These are phyloP conservation scores for Prunella himalayana DNA, from an alignment of 2,113 vertebrate species.

Conservation along the genomic window DNA sequence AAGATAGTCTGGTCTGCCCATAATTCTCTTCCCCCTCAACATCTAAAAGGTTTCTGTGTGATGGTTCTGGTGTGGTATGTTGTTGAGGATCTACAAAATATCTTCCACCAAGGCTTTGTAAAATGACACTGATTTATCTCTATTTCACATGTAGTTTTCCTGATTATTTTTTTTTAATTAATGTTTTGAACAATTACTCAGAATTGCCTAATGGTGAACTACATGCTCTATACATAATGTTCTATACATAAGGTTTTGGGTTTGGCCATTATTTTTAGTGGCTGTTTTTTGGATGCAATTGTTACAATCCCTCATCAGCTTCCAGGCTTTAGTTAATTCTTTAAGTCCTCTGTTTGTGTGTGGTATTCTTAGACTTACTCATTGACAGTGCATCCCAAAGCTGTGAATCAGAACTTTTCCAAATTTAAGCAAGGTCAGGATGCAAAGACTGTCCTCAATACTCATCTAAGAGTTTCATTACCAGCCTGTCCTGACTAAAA, in stretches of 20 bases:
- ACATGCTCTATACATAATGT: accelerated
- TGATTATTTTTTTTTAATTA: not conserved
- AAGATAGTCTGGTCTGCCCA: not conserved
- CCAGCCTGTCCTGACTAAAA: not conserved
- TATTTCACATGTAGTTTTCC: not conserved
- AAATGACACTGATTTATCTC: not conserved
- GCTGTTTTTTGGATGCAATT: not conserved
- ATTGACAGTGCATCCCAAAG: not conserved
- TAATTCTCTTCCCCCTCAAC: not conserved
- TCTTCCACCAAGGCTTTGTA: not conserved
- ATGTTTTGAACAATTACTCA: not conserved
- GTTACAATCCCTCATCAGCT: not conserved
- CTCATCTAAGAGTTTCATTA: not conserved
- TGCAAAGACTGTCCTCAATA: not conserved
- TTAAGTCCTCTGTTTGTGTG: not conserved
- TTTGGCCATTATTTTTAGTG: not conserved
- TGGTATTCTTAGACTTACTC: not conserved
- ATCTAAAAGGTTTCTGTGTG: not conserved
- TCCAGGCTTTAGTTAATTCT: not conserved
- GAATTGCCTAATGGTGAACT: not conserved
- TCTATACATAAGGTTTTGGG: accelerated
- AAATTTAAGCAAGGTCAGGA: not conserved
- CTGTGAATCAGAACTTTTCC: not conserved
- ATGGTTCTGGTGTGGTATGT: not conserved
- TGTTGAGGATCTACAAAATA: not conserved